Conservation (phyloP, 2,888 invertebrate species). For the Luperina nickerlii region DNA sequence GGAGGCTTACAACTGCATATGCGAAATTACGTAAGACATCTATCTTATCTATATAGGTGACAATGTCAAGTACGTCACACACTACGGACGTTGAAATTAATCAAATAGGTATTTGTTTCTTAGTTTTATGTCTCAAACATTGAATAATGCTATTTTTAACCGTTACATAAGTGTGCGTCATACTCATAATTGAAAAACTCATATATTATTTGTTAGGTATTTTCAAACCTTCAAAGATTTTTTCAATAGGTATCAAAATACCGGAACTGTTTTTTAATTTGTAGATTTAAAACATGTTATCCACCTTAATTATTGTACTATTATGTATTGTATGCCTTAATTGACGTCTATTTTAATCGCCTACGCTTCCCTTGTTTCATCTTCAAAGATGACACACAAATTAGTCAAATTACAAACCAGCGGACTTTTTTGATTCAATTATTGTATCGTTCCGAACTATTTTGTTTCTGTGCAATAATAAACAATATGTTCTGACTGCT, state of each 20-base stretch:
- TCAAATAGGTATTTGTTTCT: neutral
- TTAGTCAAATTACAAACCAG: conserved; percentile 1
- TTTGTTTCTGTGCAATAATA: neutral
- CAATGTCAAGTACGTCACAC: neutral
- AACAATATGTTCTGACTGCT: neutral
- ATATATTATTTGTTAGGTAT: neutral
- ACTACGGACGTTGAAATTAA: conserved; percentile 11
- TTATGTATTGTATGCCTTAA: too few species aligned
- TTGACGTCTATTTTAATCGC: neutral
- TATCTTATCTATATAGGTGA: neutral
- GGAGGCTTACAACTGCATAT: conserved; percentile 87
- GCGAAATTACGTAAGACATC: conserved; percentile 32
- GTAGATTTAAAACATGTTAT: neutral
- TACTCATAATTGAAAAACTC: neutral
- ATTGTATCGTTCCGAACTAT: too few species aligned
- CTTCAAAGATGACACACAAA: neutral
- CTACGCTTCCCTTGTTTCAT: neutral
- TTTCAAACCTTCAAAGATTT: neutral
- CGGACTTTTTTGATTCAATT: neutral
- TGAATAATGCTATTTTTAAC: neutral
- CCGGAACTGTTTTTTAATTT: neutral
- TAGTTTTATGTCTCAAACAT: neutral
- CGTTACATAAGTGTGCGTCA: neutral
- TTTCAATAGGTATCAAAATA: neutral
- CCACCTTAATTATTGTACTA: neutral